phyloP scores from a whole-genome alignment of 1,140 invertebrate genomes.

The Plodia interpunctella region DNA sequence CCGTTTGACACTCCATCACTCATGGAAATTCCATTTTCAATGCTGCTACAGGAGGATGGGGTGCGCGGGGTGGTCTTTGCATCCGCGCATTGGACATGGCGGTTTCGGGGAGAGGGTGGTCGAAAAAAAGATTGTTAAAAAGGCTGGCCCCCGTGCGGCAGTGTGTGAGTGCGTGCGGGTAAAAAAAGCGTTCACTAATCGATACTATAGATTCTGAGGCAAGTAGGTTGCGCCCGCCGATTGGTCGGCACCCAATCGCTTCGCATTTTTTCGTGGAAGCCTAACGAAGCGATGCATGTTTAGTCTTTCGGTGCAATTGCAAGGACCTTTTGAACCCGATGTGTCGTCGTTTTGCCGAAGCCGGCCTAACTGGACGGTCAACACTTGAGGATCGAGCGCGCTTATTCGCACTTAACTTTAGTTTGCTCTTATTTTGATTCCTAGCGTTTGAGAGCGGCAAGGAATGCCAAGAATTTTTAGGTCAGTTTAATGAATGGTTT shows the following conservation, averaged over 20 bases:
- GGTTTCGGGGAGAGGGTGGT: slow-evolving; percentile 65
- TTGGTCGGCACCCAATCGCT: slow-evolving; percentile 49
- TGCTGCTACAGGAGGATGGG: slow-evolving; percentile 67
- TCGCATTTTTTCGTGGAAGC: slow-evolving; percentile 51
- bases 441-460: slow-evolving; percentile 15
- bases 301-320: slow-evolving; percentile 60
- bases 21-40: slow-evolving; percentile 77
- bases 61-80: slow-evolving; percentile 64
- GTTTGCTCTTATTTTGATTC: slow-evolving; percentile 35
- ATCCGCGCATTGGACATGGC: slow-evolving; percentile 73
- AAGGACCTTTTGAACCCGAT: slow-evolving; percentile 52
- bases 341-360: slow-evolving; percentile 46
- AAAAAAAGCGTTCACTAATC: slow-evolving; percentile 72
- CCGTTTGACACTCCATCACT: slow-evolving; percentile 77
- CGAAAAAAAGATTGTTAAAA: slow-evolving; percentile 77
- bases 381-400: slow-evolving; percentile 66
- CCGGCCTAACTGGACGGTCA: slow-evolving; percentile 47
- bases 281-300: slow-evolving; percentile 69
- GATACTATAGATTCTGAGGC: slow-evolving; percentile 75
- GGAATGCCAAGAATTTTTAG: slow-evolving; percentile 5
- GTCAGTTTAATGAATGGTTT: not conserved
- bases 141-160: slow-evolving; percentile 63
- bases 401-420: slow-evolving; percentile 68
- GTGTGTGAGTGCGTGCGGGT: slow-evolving; percentile 70
- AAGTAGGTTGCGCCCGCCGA: slow-evolving; percentile 69